Conservation (phyloP, 2,797 vertebrate species). For the Kryptopterus vitreolus region DNA sequence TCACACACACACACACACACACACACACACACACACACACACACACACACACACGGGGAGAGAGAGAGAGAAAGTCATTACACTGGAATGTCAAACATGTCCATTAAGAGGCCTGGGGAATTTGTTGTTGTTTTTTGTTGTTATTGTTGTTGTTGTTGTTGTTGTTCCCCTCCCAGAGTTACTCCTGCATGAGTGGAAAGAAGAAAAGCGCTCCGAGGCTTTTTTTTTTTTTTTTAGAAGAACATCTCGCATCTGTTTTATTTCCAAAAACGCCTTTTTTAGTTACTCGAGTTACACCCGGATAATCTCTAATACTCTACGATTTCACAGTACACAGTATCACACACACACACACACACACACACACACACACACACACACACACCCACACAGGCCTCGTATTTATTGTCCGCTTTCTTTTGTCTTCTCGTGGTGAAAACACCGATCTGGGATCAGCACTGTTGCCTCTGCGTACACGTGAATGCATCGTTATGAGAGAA, state of each 20-base stretch:
- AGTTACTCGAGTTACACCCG: conserved; percentile 55
- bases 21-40: conserved; percentile 3
- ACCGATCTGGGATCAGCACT: not conserved
- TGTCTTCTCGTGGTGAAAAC: not conserved
- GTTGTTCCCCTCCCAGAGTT: not conserved
- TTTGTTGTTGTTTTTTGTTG: no score
- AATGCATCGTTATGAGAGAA: not conserved
- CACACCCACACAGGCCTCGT: no score
- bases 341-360: no score
- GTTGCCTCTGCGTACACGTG: not conserved
- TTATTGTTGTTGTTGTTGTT: no score
- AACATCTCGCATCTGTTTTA: conserved; percentile 52
- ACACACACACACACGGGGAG: conserved; percentile 11
- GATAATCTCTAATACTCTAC: not conserved
- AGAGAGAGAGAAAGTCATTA: not conserved
- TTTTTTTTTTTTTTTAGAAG: no score
- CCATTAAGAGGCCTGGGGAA: conserved; percentile 12
- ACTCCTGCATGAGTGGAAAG: not conserved
- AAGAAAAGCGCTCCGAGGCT: conserved; percentile 33
- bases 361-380: no score
- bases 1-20: not conserved
- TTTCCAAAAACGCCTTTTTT: conserved; percentile 61
- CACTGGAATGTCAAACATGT: conserved; percentile 18
- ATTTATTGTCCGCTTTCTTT: not conserved
- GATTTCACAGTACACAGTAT: conserved; percentile 10